Base-by-base conservation (phyloP, 2,888 invertebrate species). In the Eupithecia exiguata region DNA sequence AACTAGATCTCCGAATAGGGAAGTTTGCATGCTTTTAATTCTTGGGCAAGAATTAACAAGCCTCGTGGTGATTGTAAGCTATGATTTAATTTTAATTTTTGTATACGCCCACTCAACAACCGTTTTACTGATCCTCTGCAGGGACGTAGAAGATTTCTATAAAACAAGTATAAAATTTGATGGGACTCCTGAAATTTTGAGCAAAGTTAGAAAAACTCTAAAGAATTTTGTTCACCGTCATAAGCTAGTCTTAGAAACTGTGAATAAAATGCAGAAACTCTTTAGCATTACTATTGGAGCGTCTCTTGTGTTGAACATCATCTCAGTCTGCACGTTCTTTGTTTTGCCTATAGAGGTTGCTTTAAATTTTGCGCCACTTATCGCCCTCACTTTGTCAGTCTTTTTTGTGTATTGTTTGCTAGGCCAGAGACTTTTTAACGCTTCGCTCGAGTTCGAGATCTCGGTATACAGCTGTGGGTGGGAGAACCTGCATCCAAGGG, bases 351-450 rank as follows among this genome's bases (percentile, higher is more conserved):
- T 86, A 1, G 80, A 86, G 0, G 78, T 81, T 14, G 80, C 82
- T 76, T 70, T 83, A 4, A 84, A 79, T 25, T 87, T 84, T 74
- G 80, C 76, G n/a, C 86, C 86, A 18, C 68, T 87, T 18, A 78
- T 85, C 65, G 79, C 65, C 36, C 78, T 85, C 66, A 81, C 81
- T n/a, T 71, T 86, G 9, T 80, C 82, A 21, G 74, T 84, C 12
- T 86, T 87, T 74, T 88, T 87, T 61, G 77, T 88, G 67, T 85
- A 88, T 75, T 88, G 87, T 76, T 81, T 82, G 40, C 81, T 82
- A 80, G 87, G 88, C 0, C 87, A 88, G 69, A 83, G 83, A 43
- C 80, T 88, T 68, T 84, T 83, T 6, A 86, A 84, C 68, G 87
- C 87, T 18, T 81, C 88, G 18, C 83, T 86, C 72, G 81, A 78